A percentile compares a stretch with the other conserved stretches of the same genome.
Evolutionary conservation across 2,888 invertebrate genomes (phyloP).

Genomic region (Phytoseiulus persimilis): DNA sequence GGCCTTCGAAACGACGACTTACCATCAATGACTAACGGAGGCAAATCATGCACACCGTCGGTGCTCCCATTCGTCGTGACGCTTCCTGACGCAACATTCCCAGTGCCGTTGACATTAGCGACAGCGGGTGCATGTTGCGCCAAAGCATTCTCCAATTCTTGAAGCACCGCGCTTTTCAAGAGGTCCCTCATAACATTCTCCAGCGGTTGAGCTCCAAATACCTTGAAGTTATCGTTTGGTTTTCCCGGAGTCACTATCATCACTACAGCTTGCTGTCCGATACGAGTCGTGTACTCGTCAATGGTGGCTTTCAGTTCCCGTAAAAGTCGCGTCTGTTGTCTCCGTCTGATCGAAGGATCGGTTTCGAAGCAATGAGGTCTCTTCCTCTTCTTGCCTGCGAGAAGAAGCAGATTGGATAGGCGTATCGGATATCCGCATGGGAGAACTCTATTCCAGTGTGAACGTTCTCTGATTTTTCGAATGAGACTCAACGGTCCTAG

Average conservation of each 20-base stretch:
- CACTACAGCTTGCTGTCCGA: conserved; percentile 93
- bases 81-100: neutral
- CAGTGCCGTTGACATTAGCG: conserved; percentile 74
- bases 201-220: conserved; percentile 86
- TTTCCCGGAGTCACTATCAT: conserved; percentile 92
- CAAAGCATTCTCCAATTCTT: conserved; percentile 82
- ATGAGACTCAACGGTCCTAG: too few relatives aligned
- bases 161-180: conserved; percentile 70
- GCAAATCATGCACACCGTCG: conserved; percentile 70
- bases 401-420: neutral
- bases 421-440: neutral
- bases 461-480: too few relatives aligned
- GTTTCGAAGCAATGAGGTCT: conserved; percentile 92
- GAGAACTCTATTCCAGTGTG: too few relatives aligned
- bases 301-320: conserved; percentile 61
- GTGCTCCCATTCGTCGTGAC: conserved; percentile 14
- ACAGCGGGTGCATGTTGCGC: conserved; percentile 84
- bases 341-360: conserved; percentile 87
- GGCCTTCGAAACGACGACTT: too few relatives aligned
- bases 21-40: conserved; percentile 89
- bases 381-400: conserved; percentile 73
- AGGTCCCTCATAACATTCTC: conserved; percentile 69
- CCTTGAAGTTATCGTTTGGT: conserved; percentile 88
- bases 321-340: conserved; percentile 84
- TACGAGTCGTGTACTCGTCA: conserved; percentile 91